These are phyloP conservation scores for Lingula anatina DNA, from an alignment of 2,888 invertebrate genomes.

Conservation along the genomic window DNA sequence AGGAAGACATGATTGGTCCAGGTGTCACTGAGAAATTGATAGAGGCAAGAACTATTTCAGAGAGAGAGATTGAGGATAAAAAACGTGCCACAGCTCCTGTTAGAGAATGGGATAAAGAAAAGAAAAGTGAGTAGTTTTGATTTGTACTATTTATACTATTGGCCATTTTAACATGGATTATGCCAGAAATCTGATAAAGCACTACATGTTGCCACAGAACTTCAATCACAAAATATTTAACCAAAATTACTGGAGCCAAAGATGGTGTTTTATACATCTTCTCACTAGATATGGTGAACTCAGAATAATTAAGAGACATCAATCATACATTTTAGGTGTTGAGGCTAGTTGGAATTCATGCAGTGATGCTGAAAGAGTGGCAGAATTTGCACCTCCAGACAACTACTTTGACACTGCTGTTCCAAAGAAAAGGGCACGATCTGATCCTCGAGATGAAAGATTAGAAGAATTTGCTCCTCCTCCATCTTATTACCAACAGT, in stretches of 20 bases:
- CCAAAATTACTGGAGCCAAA: no score
- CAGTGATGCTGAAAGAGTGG: slow-evolving; percentile 24
- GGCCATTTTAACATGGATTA: no score
- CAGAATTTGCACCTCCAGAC: slow-evolving; percentile 38
- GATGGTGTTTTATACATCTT: no score
- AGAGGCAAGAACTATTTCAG: background rate
- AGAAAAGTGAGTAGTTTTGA: slow-evolving; percentile 18
- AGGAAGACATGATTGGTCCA: background rate
- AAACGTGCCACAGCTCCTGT: slow-evolving; percentile 9
- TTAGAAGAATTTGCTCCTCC: no score
- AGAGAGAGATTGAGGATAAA: slow-evolving; percentile 2
- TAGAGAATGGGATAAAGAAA: slow-evolving; percentile 41
- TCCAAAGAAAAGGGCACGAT: no score
- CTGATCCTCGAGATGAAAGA: no score
- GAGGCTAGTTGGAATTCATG: slow-evolving; percentile 23
- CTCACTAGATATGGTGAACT: no score
- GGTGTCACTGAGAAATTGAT: background rate
- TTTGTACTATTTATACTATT: slow-evolving; percentile 12
- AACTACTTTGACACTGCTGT: slow-evolving; percentile 1
- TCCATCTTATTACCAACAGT: no score
- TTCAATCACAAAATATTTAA: no score
- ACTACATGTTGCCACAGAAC: no score
- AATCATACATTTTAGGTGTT: slow-evolving; percentile 6
- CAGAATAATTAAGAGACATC: no score
- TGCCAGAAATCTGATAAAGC: no score